A percentile compares a stretch with the other conserved stretches of the same genome.
These are phyloP conservation scores for Myoxocephalus aenaeus DNA, from an alignment of 2,797 vertebrate genomes.

Conservation along the genomic window DNA sequence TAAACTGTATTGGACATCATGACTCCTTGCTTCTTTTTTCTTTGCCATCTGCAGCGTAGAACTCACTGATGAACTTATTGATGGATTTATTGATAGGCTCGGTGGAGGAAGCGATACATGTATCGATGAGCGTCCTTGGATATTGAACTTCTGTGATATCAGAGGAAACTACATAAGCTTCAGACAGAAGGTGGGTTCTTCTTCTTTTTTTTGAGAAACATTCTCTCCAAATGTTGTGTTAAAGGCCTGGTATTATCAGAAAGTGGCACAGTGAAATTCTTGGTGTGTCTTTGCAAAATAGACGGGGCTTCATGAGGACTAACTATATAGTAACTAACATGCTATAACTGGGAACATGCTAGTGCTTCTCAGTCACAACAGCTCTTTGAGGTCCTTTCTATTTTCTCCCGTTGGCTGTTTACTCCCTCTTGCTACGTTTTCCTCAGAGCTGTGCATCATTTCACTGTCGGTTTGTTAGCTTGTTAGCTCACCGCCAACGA, in stretches of 20 bases:
- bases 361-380: neutral
- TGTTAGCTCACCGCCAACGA: neutral
- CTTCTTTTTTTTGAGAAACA: neutral
- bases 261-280: neutral
- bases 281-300: neutral
- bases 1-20: slow-evolving; percentile 39
- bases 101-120: slow-evolving; percentile 17
- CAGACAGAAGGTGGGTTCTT: slow-evolving; percentile 42
- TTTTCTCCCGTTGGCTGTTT: neutral
- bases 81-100: slow-evolving; percentile 72
- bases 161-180: slow-evolving; percentile 2
- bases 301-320: neutral
- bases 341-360: neutral
- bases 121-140: slow-evolving; percentile 49
- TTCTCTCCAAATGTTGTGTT: neutral
- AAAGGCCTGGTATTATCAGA: neutral
- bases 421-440: neutral
- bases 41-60: slow-evolving; percentile 63
- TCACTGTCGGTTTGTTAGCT: neutral
- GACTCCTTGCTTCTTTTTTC: slow-evolving; percentile 5
- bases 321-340: neutral
- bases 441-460: neutral
- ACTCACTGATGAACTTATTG: slow-evolving; percentile 5
- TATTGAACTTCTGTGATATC: slow-evolving; percentile 42
- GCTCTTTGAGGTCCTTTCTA: neutral